Evolutionary conservation across 2,113 vertebrate genomes (phyloP), one percentile per base, ranked within the genome.

Genomic region (Seriola rivoliana): DNA sequence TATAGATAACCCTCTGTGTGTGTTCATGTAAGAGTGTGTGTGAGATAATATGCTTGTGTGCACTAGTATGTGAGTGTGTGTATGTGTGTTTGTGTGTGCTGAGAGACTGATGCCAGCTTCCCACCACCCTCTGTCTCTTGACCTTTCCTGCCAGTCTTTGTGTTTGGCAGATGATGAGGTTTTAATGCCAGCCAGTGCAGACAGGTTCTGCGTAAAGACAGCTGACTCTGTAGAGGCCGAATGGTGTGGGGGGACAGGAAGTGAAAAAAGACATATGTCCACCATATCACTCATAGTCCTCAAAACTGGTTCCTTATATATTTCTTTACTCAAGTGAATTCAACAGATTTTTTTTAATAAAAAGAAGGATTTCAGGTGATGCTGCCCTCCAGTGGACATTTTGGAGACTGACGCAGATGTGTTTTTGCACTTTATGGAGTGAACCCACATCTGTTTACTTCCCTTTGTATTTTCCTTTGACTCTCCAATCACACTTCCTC

Each of bases 131-230:
- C 80, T 63, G 69, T 84, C 87, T 89, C 73, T 67, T 89, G 85
- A 92, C 90, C 86, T 90, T 92, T 87, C 54, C 75, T 38, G 59
- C 14, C 64, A 48, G 71, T 82, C 74, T 88, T 75, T 81, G 73
- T 88, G 71, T 85, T 81, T 74, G 80, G 60, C 75, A 84, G 88
- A 85, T 90, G 84, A 87, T 82, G 81, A 86, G 78, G n/a, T 71
- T 89, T 91, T 87, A 88, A 90, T 88, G 69, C 40, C 74, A 80
- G 59, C 16, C 72, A 6, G 42, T 12, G 57, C 21, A 46, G 57
- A 76, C 80, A 74, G 78, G 46, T 44, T 76, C 60, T 21, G 14
- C 65, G 65, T 46, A 46, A 78, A 82, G 59, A 54, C 65, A 54
- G 50, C 55, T 40, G 60, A 71, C 42, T 23, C 46, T 63, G 58